Conservation (phyloP, 2,797 vertebrate species). For the Pempheris klunzingeri region DNA sequence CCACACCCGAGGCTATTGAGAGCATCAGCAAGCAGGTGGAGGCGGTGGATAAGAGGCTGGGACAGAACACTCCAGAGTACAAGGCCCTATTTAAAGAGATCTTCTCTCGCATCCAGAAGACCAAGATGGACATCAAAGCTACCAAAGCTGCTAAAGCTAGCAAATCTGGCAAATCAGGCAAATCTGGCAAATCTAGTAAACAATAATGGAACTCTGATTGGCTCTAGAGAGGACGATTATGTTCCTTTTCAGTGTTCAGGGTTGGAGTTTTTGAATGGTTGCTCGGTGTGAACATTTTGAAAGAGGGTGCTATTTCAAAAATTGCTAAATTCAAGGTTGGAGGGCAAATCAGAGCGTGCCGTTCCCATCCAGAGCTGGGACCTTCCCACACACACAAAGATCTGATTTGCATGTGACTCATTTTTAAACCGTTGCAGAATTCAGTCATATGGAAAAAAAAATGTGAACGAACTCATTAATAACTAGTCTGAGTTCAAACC, state of each 20-base stretch:
- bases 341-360: slow-evolving; percentile 8
- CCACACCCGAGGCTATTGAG: slow-evolving; percentile 88
- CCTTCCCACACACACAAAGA: neutral
- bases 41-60: slow-evolving; percentile 94
- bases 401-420: slow-evolving; percentile 44
- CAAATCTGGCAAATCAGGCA: slow-evolving; percentile 80
- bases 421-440: neutral
- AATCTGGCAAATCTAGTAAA: slow-evolving; percentile 80
- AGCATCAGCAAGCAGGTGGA: slow-evolving; percentile 94
- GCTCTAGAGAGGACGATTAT: neutral
- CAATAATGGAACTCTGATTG: slow-evolving; percentile 43
- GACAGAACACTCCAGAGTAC: slow-evolving; percentile 97
- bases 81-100: slow-evolving; percentile 99
- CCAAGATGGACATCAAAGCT: slow-evolving; percentile 95
- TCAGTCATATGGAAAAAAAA: slow-evolving; percentile 6
- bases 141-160: slow-evolving; percentile 84
- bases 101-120: slow-evolving; percentile 98
- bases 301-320: slow-evolving; percentile 33
- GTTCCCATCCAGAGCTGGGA: slow-evolving; percentile 34
- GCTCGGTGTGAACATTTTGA: slow-evolving; percentile 2
- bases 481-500: neutral
- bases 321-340: neutral
- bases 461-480: neutral
- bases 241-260: slow-evolving; percentile 36
- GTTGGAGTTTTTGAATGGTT: slow-evolving; percentile 9